Evolutionary conservation across 30 jellyfish, hydroid and myxozoan species (phyloP), one percentile per base, ranked within the genome.

Genomic region (Aurelia coerulea): DNA sequence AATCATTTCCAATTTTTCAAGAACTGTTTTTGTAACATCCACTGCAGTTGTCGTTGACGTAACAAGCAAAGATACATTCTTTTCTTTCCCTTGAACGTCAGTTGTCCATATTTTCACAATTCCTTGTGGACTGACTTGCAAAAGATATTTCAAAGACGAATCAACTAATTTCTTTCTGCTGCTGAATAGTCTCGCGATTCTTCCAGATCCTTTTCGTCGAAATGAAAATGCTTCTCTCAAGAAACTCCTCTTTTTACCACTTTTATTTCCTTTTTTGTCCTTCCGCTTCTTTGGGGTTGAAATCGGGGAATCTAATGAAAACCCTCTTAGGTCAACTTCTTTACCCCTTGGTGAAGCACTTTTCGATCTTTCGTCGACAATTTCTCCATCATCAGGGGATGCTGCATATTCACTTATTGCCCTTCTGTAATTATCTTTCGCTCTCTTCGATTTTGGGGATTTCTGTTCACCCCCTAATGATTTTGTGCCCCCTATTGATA

Each of bases 101-200:
- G 16, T 62, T 53, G 90, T 79, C 69, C 76, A 72, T 19, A 86
- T 69, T 58, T 69, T 86, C 29, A 86, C 80, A 1, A 86, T 59
- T 15, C 95, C 95, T 62, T 91, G 98, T 8, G 98, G 98, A 54
- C 90, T 80, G 8, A 94, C 60, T 86, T 85, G 96, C 68, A 84
- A 35, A 19, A 91, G 77, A 54, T 78, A 83, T 59, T 86, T 79
- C 77, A 85, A 49, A 12, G 96, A 73, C 6, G 96, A 78, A 52
- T 92, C 96, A 18, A 85, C 88, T 34, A 83, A 53, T 51, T 73
- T 80, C 81, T 89, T 89, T 31, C 97, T 62, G 81, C 90, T 89
- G 72, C 90, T 46, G 64, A 89, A 89, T 9, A 89, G 37, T 37
- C 78, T 80, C 16, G 91, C 80, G 35, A 88, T 51, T 46, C 81